Evolutionary conservation across 2,113 vertebrate species (phyloP).

Genomic region (Pavo muticus): DNA sequence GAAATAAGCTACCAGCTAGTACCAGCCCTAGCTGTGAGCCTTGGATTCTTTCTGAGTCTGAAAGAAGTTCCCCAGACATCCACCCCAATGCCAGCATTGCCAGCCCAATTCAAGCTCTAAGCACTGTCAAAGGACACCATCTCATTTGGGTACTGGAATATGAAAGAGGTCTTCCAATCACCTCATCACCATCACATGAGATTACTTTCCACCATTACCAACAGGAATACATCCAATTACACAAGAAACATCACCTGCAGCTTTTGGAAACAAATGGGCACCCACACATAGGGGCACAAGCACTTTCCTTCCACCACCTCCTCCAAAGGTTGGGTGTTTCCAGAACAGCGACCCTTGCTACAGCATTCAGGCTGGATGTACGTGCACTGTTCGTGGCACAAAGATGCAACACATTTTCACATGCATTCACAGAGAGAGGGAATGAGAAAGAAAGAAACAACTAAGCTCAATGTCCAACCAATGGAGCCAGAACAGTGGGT

Average conservation of each 20-base stretch:
- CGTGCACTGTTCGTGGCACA: accelerated
- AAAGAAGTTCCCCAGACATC: background rate
- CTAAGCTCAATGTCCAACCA: accelerated
- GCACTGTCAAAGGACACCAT: background rate
- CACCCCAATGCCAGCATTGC: background rate
- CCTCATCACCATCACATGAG: background rate
- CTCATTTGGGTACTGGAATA: background rate
- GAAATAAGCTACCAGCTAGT: background rate
- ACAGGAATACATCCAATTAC: background rate
- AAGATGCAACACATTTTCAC: background rate
- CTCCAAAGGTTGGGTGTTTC: background rate
- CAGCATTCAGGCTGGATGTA: background rate
- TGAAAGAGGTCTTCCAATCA: background rate
- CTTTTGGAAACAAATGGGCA: background rate
- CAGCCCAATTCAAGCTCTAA: background rate
- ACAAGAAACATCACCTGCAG: background rate
- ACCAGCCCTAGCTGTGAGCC: background rate
- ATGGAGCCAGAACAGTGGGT: accelerated
- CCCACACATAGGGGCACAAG: accelerated
- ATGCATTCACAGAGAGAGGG: accelerated
- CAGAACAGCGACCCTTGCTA: background rate
- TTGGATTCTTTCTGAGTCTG: background rate
- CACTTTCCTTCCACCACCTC: background rate
- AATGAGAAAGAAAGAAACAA: background rate
- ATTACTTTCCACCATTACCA: background rate